Evolutionary conservation across 1,140 invertebrate species (phyloP).

Genomic region (Heliothis virescens): DNA sequence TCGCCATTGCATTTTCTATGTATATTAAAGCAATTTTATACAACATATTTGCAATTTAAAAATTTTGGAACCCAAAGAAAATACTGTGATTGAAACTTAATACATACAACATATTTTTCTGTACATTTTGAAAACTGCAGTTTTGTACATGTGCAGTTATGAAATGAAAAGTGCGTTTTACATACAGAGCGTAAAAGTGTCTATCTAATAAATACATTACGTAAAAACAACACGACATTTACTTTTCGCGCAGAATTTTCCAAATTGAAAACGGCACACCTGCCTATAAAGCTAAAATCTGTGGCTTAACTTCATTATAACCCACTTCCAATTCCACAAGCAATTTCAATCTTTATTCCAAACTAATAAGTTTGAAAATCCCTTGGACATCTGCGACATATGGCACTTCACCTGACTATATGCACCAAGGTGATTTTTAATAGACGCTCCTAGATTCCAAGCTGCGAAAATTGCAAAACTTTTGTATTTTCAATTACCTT

Average conservation of each 20-base stretch:
- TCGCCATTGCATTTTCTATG: too few species aligned
- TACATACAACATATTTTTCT: too few species aligned
- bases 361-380: neutral
- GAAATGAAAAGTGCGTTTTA: too few species aligned
- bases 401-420: slow-evolving; percentile 13
- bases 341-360: neutral
- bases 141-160: too few species aligned
- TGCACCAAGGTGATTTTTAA: slow-evolving; percentile 43
- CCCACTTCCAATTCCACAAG: slow-evolving; percentile 32
- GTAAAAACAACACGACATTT: too few species aligned
- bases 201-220: too few species aligned
- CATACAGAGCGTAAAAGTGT: too few species aligned
- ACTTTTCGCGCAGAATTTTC: slow-evolving; percentile 10
- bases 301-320: slow-evolving; percentile 19
- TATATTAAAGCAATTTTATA: too few species aligned
- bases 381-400: neutral
- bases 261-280: slow-evolving; percentile 44
- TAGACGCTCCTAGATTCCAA: slow-evolving; percentile 24
- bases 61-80: too few species aligned
- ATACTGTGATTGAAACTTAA: too few species aligned
- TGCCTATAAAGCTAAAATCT: slow-evolving; percentile 40
- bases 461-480: slow-evolving; percentile 37
- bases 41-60: too few species aligned
- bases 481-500: slow-evolving; percentile 21
- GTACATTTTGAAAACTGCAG: too few species aligned